These are phyloP conservation scores for Uria aalge DNA, from an alignment of 2,113 vertebrate species.

Conservation along the genomic window DNA sequence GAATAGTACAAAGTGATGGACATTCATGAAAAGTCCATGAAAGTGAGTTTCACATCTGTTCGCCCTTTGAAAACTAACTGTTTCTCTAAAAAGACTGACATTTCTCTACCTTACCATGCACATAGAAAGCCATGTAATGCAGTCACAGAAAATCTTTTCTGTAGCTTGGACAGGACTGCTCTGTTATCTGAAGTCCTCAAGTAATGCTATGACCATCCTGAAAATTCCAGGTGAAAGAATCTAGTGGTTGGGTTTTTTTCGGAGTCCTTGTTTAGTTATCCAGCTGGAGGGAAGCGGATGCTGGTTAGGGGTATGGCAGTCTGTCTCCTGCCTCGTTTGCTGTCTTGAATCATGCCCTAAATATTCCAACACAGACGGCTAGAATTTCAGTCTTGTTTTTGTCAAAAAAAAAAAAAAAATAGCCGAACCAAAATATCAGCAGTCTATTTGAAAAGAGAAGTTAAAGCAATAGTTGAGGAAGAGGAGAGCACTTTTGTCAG, in stretches of 20 bases:
- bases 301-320: not conserved
- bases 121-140: not conserved
- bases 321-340: not conserved
- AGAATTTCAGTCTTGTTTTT: not conserved
- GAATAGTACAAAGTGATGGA: not conserved
- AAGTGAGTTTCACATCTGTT: not conserved
- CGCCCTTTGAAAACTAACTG: not conserved
- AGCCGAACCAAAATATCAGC: not conserved
- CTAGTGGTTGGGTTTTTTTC: too few species aligned
- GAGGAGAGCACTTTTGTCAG: not conserved
- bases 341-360: not conserved
- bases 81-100: not conserved
- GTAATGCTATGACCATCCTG: not conserved
- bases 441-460: not conserved
- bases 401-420: not conserved
- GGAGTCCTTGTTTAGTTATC: not conserved
- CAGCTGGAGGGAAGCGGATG: not conserved
- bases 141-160: not conserved
- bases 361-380: rapidly evolving
- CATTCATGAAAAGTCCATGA: not conserved
- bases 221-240: not conserved
- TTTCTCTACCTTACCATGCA: not conserved
- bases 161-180: not conserved
- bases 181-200: not conserved
- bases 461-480: not conserved